Conservation (phyloP, 2,888 invertebrate genomes). For the Himalopsyche tibetana region DNA sequence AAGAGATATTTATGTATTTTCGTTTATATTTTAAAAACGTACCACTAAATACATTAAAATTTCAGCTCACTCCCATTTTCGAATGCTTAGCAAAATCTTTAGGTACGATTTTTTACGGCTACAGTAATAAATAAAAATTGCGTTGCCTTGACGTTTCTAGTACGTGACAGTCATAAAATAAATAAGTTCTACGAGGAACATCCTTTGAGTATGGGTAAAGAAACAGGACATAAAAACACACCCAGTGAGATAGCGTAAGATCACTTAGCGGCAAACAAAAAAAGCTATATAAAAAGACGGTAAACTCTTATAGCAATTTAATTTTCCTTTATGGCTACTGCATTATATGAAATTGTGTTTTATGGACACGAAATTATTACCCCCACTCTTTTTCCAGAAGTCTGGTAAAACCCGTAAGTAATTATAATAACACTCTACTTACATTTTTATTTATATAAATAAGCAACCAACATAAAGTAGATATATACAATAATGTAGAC, state of each 20-base stretch:
- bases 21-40: not conserved
- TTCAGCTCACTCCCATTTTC: conserved; percentile 12
- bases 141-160: conserved; percentile 34
- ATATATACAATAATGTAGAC: too few relatives aligned
- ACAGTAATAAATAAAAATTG: conserved; percentile 34
- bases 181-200: conserved; percentile 33
- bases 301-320: conserved; percentile 58
- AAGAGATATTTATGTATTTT: not conserved
- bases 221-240: conserved; percentile 51
- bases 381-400: not conserved
- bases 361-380: conserved; percentile 26
- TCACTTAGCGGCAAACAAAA: conserved; percentile 58
- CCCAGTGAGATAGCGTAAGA: conserved; percentile 52
- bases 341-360: conserved; percentile 57
- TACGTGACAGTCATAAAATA: conserved; percentile 44
- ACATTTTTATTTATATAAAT: too few relatives aligned
- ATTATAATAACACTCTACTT: too few relatives aligned
- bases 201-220: conserved; percentile 29
- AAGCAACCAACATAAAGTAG: too few relatives aligned
- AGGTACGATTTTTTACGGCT: conserved; percentile 26
- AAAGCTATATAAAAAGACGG: conserved; percentile 50
- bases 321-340: conserved; percentile 58
- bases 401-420: not conserved
- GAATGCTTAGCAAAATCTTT: conserved; percentile 30
- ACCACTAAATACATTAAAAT: not conserved